Evolutionary conservation across 1,140 invertebrate genomes (phyloP).

Genomic region (Aphaenogaster floridana): DNA sequence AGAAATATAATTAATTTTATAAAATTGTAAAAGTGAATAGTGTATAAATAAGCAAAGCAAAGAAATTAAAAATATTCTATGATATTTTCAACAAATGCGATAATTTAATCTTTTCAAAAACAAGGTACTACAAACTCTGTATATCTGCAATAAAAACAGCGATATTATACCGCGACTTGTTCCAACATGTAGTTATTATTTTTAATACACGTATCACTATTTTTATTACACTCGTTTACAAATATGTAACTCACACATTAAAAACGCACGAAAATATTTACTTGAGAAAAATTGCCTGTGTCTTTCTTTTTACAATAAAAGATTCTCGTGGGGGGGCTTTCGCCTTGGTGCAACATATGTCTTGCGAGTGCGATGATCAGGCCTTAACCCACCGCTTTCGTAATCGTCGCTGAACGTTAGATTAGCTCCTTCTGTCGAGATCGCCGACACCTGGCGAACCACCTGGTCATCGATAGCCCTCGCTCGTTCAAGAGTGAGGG

Average conservation of each 20-base stretch:
- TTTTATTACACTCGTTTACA: neutral
- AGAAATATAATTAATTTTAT: constrained; percentile 15
- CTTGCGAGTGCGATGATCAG: constrained; percentile 19
- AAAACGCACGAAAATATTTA: neutral
- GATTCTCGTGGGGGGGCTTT: constrained; percentile 24
- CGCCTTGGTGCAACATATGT: constrained; percentile 33
- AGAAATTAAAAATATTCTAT: neutral
- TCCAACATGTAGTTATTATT: neutral
- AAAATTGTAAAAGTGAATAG: neutral
- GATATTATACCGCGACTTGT: neutral
- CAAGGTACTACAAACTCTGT: neutral
- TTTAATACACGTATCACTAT: neutral
- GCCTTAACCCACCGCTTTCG: constrained; percentile 29
- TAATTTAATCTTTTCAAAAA: constrained; percentile 3
- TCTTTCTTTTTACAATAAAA: neutral
- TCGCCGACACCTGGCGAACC: constrained; percentile 62
- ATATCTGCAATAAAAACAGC: neutral
- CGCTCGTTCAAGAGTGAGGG: neutral
- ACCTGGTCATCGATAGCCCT: constrained; percentile 55
- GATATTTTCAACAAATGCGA: neutral
- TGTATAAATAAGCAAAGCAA: neutral
- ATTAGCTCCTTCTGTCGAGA: constrained; percentile 51
- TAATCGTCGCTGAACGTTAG: constrained; percentile 44
- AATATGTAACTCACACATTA: neutral
- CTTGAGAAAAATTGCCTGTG: neutral